Base-by-base conservation (phyloP, 2,113 vertebrate genomes). In the Mastomys coucha region DNA sequence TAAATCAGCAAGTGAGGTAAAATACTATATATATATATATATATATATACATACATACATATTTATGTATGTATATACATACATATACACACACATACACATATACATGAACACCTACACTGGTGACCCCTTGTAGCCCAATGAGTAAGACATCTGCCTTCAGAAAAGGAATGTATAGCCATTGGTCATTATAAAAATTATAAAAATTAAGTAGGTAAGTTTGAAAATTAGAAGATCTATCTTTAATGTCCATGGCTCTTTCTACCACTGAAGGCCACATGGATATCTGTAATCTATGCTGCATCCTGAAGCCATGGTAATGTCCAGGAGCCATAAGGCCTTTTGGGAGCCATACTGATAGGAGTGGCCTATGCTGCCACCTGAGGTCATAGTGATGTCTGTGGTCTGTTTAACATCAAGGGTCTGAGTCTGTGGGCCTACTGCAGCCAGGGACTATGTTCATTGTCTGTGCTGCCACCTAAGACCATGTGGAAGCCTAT, bases 51-150 rank as follows among this genome's bases (percentile, higher is more conserved):
- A 45, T 45, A 45, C 5, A 45, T 45, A 16, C n/a, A n/a, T n/a
- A n/a, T 45, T 45, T 45, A 45, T 45, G 5, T 45, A 45, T 45
- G 5, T 45, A 45, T 45, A 45, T 45, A 45, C 5, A 45, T 45
- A 45, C 5, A 45, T 45, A 16, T 58, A 58, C 0, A 58, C 56
- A 58, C 3, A 58, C 56, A 58, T 16, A 58, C 53, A 53, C 11
- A 53, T 11, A 58, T 13, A 53, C 11, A 53, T 13, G 13, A 14
- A 58, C 56, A 58, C 45, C 0, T 1, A 78, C 11, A 31, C 3
- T 0, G 33, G 13, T 22, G 36, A 39, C 36, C 28, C 5, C 56
- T 14, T 5, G 2, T 24, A 7, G 3, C 19, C 49, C 24, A 39
- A 82, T 60, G 36, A 26, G 60, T 39, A n/a, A 20, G 36, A 11